Conservation (phyloP, 2,113 vertebrate genomes). For the Melanerpes formicivorus region DNA sequence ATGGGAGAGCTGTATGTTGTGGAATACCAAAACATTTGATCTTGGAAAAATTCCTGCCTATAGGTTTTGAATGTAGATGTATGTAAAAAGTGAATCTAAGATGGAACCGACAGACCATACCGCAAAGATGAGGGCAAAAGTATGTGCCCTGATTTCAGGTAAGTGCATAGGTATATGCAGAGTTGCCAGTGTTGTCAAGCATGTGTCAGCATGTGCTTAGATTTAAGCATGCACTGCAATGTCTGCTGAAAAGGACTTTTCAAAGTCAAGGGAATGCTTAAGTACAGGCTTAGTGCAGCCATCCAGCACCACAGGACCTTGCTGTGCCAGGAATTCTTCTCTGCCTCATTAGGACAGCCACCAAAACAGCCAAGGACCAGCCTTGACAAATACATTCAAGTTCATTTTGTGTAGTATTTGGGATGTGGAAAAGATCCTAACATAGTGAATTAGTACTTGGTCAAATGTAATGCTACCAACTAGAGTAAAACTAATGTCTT, state of each 20-base stretch:
- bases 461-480: not conserved
- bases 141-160: not conserved
- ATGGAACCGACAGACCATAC: not conserved
- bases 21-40: not conserved
- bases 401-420: not conserved
- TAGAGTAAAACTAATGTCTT: conserved; percentile 2
- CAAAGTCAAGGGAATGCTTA: not conserved
- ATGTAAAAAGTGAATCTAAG: not conserved
- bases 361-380: accelerated
- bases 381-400: not conserved
- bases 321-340: not conserved
- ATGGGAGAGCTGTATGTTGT: conserved; percentile 11
- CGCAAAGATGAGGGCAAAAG: not conserved
- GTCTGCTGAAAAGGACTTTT: not conserved
- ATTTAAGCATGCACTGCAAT: not conserved
- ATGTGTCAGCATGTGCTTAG: not conserved
- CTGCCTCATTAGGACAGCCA: not conserved
- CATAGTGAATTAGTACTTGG: not conserved
- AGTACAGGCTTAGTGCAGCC: not conserved
- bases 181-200: not conserved
- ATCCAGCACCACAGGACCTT: not conserved
- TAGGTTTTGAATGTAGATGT: not conserved
- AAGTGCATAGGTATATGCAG: not conserved
- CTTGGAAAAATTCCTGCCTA: conserved; percentile 28
- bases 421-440: not conserved